Conservation (phyloP, 1,140 invertebrate genomes). For the Zaprionus kolodkinae region DNA sequence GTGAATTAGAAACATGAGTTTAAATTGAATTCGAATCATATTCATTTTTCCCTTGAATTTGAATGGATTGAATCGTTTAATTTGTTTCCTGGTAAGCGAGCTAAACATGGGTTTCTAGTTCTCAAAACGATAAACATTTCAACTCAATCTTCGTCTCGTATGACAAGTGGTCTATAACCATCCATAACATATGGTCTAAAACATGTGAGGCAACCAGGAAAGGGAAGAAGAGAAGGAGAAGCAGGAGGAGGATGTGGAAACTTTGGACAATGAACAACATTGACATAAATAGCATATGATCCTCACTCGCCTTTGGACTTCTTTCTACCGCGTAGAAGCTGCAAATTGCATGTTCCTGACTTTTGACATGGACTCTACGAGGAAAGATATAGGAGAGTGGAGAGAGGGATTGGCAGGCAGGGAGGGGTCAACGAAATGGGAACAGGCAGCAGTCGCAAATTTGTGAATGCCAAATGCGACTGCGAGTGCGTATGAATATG, state of each 20-base stretch:
- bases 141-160: neutral
- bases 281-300: slow-evolving; percentile 9
- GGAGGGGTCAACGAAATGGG: neutral
- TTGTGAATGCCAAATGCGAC: slow-evolving; percentile 17
- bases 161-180: neutral
- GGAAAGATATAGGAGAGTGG: neutral
- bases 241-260: neutral
- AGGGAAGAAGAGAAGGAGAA: neutral
- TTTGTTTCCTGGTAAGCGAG: neutral
- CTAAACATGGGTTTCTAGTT: neutral
- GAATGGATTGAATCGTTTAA: neutral
- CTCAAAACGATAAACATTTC: neutral
- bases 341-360: slow-evolving; percentile 14
- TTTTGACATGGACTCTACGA: neutral
- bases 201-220: neutral
- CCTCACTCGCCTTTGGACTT: neutral
- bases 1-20: neutral
- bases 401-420: no score
- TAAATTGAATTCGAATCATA: neutral
- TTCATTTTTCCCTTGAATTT: neutral
- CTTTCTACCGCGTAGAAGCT: neutral
- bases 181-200: neutral
- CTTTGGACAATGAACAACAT: neutral
- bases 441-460: slow-evolving; percentile 13
- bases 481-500: slow-evolving; percentile 17